These are phyloP conservation scores for Slavum lentiscoides DNA, from an alignment of 2,888 invertebrate genomes.

Conservation along the genomic window DNA sequence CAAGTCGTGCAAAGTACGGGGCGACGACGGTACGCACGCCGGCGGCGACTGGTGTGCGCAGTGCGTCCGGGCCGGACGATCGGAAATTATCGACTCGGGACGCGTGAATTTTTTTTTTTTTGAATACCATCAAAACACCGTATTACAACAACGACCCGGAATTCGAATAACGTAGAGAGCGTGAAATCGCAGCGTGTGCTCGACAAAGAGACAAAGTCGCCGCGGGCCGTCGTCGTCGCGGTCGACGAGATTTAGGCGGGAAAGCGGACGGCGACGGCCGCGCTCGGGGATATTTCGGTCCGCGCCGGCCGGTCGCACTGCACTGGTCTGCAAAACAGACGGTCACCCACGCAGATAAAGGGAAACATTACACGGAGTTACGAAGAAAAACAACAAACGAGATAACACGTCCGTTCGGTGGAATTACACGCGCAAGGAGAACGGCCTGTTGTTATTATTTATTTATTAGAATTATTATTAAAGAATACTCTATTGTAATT, in stretches of 20 bases:
- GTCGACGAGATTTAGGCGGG: background rate
- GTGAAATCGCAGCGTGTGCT: too few species aligned
- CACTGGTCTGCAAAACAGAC: constrained; percentile 41
- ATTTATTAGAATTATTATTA: too few species aligned
- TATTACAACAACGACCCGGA: too few species aligned
- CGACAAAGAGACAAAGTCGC: too few species aligned
- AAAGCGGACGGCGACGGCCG: background rate
- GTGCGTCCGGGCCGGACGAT: constrained; percentile 15
- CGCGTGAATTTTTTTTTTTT: too few species aligned
- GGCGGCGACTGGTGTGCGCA: background rate
- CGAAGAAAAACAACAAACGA: constrained; percentile 50
- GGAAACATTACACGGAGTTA: constrained; percentile 33
- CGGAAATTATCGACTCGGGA: background rate
- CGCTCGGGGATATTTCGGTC: constrained; percentile 6
- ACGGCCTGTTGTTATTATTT: background rate
- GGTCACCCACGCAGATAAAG: constrained; percentile 53
- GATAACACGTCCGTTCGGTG: constrained; percentile 46
- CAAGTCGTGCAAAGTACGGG: too few species aligned
- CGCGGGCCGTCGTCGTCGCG: too few species aligned
- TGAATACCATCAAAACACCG: too few species aligned
- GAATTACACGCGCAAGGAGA: background rate
- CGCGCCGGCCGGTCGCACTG: constrained; percentile 21
- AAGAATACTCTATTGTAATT: too few species aligned
- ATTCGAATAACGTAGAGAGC: too few species aligned
- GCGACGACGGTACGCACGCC: too few species aligned